Evolutionary conservation across 2,888 invertebrate genomes (phyloP), one percentile per base, ranked within the genome.

Genomic region (Terebella lapidaria): DNA sequence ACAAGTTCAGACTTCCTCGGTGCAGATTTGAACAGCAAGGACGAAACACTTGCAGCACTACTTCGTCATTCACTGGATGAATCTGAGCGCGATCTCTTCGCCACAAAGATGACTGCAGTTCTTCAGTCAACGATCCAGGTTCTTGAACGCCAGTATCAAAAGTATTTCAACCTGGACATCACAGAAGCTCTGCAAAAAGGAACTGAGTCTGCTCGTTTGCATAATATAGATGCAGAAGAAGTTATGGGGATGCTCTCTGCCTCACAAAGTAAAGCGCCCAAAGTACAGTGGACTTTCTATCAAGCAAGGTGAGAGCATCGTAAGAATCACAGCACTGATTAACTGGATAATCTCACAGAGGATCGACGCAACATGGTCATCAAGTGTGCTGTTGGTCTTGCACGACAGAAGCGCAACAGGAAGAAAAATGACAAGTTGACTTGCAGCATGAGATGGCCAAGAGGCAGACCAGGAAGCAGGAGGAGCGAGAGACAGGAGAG

Each of bases 121-220:
- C 20, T 49, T 20, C 20, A 5, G 4, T 2, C 26, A 2, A 4
- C 20, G 4, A 4, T 57, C 10, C 18, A 46, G 10, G 63, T 63
- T 4, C 49, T 64, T 1, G 60, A 64, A 42, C 49, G 62, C 18
- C 62, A 63, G 47, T 64, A 64, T 53, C 25, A 52, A 29, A 27
- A 55, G 27, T 63, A 64, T 27, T 63, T 57, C 35, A 35, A 26
- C 1, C 45, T 54, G 5, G 62, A 62, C n/a, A 42, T 63, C 10
- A 58, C 61, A 24, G 59, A 62, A n/a, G 22, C 56, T 10, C 45
- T 64, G 22, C 53, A 22, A 47, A n/a, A 35, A 57, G 59, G 63
- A 45, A 57, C 62, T 4, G 42, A 56, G 47, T 60, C 62, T 15
- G 62, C 64, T 5, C 3, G 64, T 10, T 49, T 20, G 20, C 46